Evolutionary conservation across 2,113 vertebrate species (phyloP).

Genomic region (Hoplias malabaricus): DNA sequence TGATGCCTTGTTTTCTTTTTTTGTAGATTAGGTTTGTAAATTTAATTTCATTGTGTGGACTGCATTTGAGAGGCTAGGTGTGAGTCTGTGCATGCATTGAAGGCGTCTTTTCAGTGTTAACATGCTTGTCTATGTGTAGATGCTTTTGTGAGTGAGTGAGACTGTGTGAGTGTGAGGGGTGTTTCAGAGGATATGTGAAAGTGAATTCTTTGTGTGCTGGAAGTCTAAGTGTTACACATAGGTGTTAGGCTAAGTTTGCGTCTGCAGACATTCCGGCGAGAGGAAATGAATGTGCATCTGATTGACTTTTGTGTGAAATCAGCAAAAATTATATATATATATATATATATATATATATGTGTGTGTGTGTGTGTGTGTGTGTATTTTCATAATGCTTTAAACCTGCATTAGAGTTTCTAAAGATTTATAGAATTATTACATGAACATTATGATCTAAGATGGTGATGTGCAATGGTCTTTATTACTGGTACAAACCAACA

Average conservation of each 20-base stretch:
- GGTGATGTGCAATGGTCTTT: not conserved
- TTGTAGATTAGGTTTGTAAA: conserved; percentile 10
- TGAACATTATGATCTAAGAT: too few species aligned
- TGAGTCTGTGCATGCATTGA: not conserved
- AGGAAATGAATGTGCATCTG: conserved; percentile 43
- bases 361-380: too few species aligned
- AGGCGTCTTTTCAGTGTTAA: not conserved
- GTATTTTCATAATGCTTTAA: not conserved
- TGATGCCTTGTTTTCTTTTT: conserved; percentile 24
- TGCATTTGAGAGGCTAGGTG: conserved; percentile 24
- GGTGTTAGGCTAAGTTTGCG: not conserved
- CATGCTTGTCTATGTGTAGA: not conserved
- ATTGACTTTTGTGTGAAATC: not conserved
- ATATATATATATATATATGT: too few species aligned
- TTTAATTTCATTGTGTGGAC: conserved; percentile 30
- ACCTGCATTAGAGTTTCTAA: not conserved
- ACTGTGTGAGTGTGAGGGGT: conserved; percentile 17
- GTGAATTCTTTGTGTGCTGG: not conserved
- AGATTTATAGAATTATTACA: too few species aligned
- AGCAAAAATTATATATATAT: too few species aligned
- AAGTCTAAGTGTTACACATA: conserved; percentile 1
- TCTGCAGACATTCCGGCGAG: conserved; percentile 1
- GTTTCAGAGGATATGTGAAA: conserved; percentile 14
- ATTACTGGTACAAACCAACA: not conserved
- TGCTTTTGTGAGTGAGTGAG: not conserved